Conservation (phyloP, 2,888 invertebrate genomes). For the Peribatodes rhomboidaria region DNA sequence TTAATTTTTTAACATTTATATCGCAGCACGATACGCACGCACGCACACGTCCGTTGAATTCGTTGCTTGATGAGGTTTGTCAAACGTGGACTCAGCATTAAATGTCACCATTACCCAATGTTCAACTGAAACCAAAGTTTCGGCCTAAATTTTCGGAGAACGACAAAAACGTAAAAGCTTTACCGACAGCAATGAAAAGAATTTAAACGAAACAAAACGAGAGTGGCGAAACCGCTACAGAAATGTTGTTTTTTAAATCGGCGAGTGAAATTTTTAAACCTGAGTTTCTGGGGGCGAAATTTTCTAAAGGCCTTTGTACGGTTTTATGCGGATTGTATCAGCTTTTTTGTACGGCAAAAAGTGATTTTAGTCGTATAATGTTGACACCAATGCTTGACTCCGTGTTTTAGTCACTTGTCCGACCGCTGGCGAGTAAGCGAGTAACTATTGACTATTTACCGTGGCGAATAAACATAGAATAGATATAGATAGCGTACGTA, state of each 20-base stretch:
- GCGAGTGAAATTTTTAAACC: not conserved
- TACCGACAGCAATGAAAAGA: conserved; percentile 18
- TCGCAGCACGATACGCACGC: too few species aligned
- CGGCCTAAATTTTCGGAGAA: not conserved
- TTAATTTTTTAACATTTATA: too few species aligned
- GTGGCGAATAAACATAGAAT: too few species aligned
- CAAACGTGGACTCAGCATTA: too few species aligned
- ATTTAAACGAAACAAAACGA: conserved; percentile 17
- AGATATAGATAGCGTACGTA: too few species aligned
- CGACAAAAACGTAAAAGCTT: conserved; percentile 17
- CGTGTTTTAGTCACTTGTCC: too few species aligned
- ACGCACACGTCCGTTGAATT: too few species aligned
- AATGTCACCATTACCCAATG: not conserved
- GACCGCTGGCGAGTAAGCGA: too few species aligned
- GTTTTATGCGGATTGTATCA: not conserved
- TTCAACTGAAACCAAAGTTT: not conserved
- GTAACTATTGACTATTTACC: too few species aligned
- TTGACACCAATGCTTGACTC: not conserved
- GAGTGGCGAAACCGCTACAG: not conserved
- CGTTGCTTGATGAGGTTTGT: too few species aligned
- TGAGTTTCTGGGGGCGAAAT: not conserved
- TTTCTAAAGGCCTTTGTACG: not conserved
- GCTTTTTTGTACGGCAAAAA: not conserved
- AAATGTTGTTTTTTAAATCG: conserved; percentile 6
- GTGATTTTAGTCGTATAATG: not conserved